Evolutionary conservation across 2,797 vertebrate species (phyloP).

Genomic region (Anguilla anguilla): DNA sequence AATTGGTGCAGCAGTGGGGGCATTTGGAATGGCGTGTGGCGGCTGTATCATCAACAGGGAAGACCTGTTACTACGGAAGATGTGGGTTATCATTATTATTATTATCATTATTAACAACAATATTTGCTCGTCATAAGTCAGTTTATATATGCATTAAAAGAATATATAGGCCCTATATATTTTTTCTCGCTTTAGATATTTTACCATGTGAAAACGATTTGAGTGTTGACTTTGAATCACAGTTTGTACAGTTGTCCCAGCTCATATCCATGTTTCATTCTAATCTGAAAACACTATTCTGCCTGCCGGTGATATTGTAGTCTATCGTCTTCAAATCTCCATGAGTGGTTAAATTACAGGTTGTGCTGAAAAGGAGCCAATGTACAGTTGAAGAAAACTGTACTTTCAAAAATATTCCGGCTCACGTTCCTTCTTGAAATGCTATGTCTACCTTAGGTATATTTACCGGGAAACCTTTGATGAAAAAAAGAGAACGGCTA

Average conservation of each 20-base stretch:
- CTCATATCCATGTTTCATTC: neutral
- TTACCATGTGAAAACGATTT: neutral
- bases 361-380: neutral
- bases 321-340: neutral
- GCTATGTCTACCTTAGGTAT: neutral
- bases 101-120: neutral
- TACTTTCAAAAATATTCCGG: neutral
- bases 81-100: neutral
- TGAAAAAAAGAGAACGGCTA: neutral
- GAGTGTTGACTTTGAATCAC: neutral
- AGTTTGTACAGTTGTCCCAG: neutral
- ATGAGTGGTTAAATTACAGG: neutral
- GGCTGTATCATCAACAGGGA: neutral
- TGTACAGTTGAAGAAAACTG: no score
- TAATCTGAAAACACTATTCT: neutral
- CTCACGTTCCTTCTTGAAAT: neutral
- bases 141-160: neutral
- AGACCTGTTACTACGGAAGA: neutral
- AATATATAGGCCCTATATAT: neutral
- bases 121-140: neutral
- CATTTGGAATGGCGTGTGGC: neutral
- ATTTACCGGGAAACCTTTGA: neutral
- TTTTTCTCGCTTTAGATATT: neutral
- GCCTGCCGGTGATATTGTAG: neutral
- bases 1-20: neutral